A percentile compares a stretch with the other conserved stretches of the same genome.
phyloP scores from a whole-genome alignment of 2,797 vertebrate species.

The Malurus splendens region DNA sequence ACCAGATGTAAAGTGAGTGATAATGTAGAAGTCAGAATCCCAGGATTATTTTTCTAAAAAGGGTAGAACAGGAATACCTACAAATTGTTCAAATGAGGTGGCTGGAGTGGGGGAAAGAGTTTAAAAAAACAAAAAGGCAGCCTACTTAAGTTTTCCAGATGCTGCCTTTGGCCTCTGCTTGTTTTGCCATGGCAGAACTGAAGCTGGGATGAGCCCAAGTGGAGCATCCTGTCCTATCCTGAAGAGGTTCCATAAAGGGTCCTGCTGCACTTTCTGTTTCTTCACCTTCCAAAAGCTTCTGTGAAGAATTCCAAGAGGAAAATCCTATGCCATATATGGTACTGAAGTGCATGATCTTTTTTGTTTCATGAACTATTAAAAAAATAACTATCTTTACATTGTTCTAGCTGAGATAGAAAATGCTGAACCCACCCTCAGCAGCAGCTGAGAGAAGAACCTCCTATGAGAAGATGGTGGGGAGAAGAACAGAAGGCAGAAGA shows the following conservation, averaged over 20 bases:
- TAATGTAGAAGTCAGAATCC: neutral
- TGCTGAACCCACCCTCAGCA: neutral
- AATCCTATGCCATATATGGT: neutral
- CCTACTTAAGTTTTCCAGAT: neutral
- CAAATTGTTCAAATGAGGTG: neutral
- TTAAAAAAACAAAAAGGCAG: neutral
- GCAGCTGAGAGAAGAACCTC: neutral
- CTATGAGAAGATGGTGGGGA: neutral
- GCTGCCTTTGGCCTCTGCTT: neutral
- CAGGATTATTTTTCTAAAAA: neutral
- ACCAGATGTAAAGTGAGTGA: neutral
- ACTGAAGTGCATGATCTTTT: neutral
- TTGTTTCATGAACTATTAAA: neutral
- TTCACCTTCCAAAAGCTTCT: neutral
- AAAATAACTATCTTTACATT: neutral
- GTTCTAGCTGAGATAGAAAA: neutral
- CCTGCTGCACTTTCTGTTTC: neutral
- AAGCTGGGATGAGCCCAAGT: neutral
- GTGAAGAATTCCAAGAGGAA: neutral
- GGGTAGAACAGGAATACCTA: neutral
- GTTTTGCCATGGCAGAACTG: neutral
- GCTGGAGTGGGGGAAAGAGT: fast-evolving
- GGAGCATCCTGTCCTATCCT: neutral
- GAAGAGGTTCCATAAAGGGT: neutral
- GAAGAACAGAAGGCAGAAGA: neutral